Evolutionary conservation across 2,888 invertebrate genomes (phyloP), one percentile per base, ranked within the genome.

Genomic region (Erynnis tages): DNA sequence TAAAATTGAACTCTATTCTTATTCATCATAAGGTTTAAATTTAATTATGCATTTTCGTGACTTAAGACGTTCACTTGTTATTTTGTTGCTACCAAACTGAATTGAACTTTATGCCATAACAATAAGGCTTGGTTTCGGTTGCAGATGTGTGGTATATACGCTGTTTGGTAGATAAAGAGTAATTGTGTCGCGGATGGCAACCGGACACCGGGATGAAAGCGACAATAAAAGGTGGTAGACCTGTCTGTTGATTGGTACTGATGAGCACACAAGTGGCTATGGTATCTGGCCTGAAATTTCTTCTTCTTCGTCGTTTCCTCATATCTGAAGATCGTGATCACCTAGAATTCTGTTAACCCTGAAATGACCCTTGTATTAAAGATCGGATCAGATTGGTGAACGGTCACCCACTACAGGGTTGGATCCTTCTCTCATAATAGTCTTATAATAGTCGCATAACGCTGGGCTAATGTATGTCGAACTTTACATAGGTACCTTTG

Each of bases 201-300:
- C 86, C 83, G 83, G 86, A 87, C 86, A 86, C 86, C 81, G 83
- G 78, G 77, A 81, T 83, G 82, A 85, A 86, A 86, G 85, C 78
- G 73, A 79, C 86, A 84, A 85, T 86, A 87, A 87, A 87, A 87
- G 88, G 88, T 84, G 80, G 73, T 75, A 79, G 87, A 83, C 84
- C 82, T 84, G 85, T 71, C 71, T 68, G 71, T 78, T 85, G 84
- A 87, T 84, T 80, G 78, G 79, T 87, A 84, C 81, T 70, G 57
- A 57, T 59, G 60, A 7, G 56, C 0, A 30, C 60, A 58, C 16
- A 73, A 71, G 55, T 55, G 61, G 44, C 13, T 27, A 21, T 21
- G 3, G 21, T 21, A 21, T 21, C n/a, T n/a, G n/a, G n/a, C n/a
- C n/a, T n/a, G n/a, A n/a, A n/a, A n/a, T n/a, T n/a, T n/a, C n/a